A percentile compares a stretch with the other conserved stretches of the same genome.
Evolutionary conservation across 2,888 invertebrate genomes (phyloP).

Genomic region (Drosophila prolongata): DNA sequence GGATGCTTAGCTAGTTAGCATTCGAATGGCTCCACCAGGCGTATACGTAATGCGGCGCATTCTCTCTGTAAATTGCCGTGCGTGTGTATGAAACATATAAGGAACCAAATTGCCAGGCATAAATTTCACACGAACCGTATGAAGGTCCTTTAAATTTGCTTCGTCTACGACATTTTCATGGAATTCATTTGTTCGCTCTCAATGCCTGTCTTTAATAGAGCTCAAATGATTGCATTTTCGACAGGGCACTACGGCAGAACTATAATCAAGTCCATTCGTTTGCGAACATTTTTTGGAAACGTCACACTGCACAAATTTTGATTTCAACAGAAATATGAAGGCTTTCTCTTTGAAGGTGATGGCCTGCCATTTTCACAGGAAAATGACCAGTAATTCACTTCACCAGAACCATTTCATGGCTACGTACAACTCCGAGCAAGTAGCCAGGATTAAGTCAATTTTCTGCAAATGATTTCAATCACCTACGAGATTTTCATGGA

Average conservation of each 20-base stretch:
- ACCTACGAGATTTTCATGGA: not conserved
- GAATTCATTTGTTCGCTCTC: not conserved
- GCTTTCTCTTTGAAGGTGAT: no score
- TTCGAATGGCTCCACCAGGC: constrained; percentile 30
- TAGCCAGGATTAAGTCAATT: no score
- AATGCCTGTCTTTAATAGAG: not conserved
- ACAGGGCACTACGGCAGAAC: no score
- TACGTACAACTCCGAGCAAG: no score
- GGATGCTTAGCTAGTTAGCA: constrained; percentile 22
- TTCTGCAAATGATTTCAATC: no score
- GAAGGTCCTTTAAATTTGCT: not conserved
- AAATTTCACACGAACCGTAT: constrained; percentile 1
- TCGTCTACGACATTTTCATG: not conserved
- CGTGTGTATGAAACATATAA: not conserved
- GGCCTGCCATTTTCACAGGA: no score
- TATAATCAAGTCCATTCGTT: no score
- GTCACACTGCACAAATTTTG: no score
- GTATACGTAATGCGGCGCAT: constrained; percentile 29
- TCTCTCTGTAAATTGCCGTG: not conserved
- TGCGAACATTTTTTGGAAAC: no score
- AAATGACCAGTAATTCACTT: no score
- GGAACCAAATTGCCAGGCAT: constrained; percentile 6
- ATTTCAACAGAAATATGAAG: no score
- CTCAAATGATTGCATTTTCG: not conserved
- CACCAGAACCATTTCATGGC: no score